Evolutionary conservation across 2,797 vertebrate genomes (phyloP), one percentile per base, ranked within the genome.

Genomic region (Rhinatrema bivittatum): DNA sequence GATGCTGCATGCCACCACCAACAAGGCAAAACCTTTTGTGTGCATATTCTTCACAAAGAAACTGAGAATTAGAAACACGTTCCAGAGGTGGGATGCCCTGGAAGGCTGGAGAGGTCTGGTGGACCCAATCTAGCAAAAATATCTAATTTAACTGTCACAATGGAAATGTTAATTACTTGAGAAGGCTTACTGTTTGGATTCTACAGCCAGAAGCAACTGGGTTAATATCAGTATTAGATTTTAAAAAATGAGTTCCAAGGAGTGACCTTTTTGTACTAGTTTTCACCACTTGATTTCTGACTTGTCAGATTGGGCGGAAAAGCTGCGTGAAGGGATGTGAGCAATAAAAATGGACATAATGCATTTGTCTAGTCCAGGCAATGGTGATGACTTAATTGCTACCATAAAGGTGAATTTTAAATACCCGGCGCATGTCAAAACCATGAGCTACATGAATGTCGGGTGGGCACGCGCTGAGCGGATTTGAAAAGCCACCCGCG

Each of bases 301-400:
- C 46, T 70, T 68, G 60, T 66, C 42, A 66, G 49, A 29, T 35
- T 68, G 27, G 56, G 37, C 7, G 8, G 28, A 25, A 47, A 70
- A 74, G 63, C 23, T 5, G 18, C 62, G 68, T 42, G 60, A 58
- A 62, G 68, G n/a, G 28, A 20, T 57, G 52, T 22, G 23, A 57
- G 38, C 60, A 65, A 60, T 65, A 66, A 68, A 70, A 65, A 29
- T 42, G 63, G 45, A 36, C 38, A 60, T 25, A 46, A 61, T 73
- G 59, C 65, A 63, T 65, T 69, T 68, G 41, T 61, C 56, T 39
- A 68, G 51, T 47, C n/a, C 63, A 63, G 42, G 46, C 16, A 59
- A 42, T 32, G 13, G 35, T 65, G 69, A 79, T 59, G 50, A 59
- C 45, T 82, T 79, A 74, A 81, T 79, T 80, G 51, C 53, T 56